Conservation (phyloP, 2,888 invertebrate genomes). For the Strigamia maritima region DNA sequence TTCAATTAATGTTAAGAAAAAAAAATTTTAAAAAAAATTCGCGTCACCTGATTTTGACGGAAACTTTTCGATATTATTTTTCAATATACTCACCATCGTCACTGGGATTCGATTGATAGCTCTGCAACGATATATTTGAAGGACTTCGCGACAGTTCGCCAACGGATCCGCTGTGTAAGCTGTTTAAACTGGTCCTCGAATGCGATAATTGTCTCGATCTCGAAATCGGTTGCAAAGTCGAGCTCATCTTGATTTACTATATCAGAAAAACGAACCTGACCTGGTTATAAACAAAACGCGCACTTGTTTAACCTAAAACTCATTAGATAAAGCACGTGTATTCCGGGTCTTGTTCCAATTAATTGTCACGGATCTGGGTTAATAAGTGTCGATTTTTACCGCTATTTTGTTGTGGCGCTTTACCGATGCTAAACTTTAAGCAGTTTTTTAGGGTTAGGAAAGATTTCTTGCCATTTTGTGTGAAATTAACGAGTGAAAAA, state of each 20-base stretch:
- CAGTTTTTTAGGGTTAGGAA: too few relatives aligned
- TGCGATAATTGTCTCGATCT: not conserved
- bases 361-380: slow-evolving; percentile 40
- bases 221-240: not conserved
- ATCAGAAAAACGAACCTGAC: too few relatives aligned
- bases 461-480: too few relatives aligned
- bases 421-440: too few relatives aligned
- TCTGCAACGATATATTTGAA: not conserved
- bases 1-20: not conserved
- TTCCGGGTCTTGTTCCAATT: slow-evolving; percentile 39
- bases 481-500: slow-evolving; percentile 51
- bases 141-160: not conserved
- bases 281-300: slow-evolving; percentile 31
- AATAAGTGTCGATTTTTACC: too few relatives aligned
- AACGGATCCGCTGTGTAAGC: not conserved
- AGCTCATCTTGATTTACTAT: too few relatives aligned
- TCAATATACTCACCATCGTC: not conserved
- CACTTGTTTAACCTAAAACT: slow-evolving; percentile 38
- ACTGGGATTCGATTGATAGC: not conserved
- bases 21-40: not conserved
- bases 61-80: not conserved
- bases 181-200: not conserved
- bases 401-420: too few relatives aligned
- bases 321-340: not conserved
- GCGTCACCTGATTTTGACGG: not conserved